These are phyloP conservation scores for Schizothorax lantsangensis DNA, from an alignment of 2,797 vertebrate genomes.

Conservation along the genomic window DNA sequence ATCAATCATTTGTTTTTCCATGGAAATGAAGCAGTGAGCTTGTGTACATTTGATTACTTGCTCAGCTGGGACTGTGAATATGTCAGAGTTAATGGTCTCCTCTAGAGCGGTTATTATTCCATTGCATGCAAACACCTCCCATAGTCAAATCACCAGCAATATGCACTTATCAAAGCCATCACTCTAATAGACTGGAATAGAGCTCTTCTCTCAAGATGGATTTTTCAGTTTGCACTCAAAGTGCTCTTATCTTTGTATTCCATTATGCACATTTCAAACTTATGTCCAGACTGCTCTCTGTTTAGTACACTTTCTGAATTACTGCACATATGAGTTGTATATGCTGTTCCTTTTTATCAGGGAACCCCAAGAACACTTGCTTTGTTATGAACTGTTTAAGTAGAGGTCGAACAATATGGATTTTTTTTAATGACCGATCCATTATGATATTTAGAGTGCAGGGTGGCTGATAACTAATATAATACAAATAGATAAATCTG, in stretches of 20 bases:
- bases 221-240: not conserved
- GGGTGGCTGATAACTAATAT: not conserved
- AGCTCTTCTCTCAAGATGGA: not conserved
- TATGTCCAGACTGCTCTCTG: not conserved
- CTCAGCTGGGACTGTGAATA: not conserved
- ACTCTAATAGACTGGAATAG: conserved; percentile 3
- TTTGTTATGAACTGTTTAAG: not conserved
- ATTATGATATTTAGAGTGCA: not conserved
- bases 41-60: not conserved
- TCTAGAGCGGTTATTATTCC: not conserved
- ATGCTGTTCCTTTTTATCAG: not conserved
- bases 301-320: conserved; percentile 2
- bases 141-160: not conserved
- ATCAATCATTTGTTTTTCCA: conserved; percentile 1
- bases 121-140: not conserved
- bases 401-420: not conserved
- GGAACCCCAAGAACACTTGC: not conserved
- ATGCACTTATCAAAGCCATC: conserved; percentile 6
- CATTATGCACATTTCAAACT: not conserved
- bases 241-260: not conserved
- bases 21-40: conserved; percentile 5
- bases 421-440: not conserved
- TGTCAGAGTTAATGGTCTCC: not conserved
- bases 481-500: not conserved
- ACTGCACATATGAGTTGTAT: not conserved